Evolutionary conservation across 2,113 vertebrate genomes (phyloP), one percentile per base, ranked within the genome.

Genomic region (Pangasianodon gigas): DNA sequence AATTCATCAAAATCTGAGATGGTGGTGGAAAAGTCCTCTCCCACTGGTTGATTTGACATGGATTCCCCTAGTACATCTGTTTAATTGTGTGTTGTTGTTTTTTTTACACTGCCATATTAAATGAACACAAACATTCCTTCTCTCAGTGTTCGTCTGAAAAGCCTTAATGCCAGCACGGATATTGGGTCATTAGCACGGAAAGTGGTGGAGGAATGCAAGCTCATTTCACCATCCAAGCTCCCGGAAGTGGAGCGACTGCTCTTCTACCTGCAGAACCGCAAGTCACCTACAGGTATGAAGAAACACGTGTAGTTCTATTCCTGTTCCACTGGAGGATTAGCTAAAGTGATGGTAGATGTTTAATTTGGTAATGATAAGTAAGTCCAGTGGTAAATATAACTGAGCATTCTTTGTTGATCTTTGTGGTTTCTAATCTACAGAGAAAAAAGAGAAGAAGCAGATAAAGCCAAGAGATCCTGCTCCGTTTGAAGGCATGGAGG

Each of bases 171-270:
- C 16, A 98, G 96, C 86, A 99, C 98, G 84, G 98, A 99, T 87
- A 95, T 98, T 80, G 94, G 95, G 51, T 97, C 97, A n/a, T 93
- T 99, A 95, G 97, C 98, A 77, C 96, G 96, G 67, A 99, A 99
- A 90, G 98, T 99, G 88, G 97, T 99, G 90, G 98, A 99, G 87
- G 98, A 99, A 92, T 99, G 98, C 93, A 98, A 97, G 80, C 97
- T 99, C 83, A 98, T 99, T 92, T 97, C 97, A 84, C 93, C 97
- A 1, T 98, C 98, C 65, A 98, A 97, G 91, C 93, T 99, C 60
- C 95, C 94, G 0, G 97, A 99, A 74, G 98, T 99, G 84, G 98
- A 99, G 89, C 98, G 99, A 92, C 95, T 99, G 21, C 95, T 99
- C 19, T 99, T 97, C 90, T 99, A 99, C 56, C 94, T 99, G 10